These are phyloP conservation scores for Xylocampa areola DNA, from an alignment of 2,888 invertebrate genomes.

Conservation along the genomic window DNA sequence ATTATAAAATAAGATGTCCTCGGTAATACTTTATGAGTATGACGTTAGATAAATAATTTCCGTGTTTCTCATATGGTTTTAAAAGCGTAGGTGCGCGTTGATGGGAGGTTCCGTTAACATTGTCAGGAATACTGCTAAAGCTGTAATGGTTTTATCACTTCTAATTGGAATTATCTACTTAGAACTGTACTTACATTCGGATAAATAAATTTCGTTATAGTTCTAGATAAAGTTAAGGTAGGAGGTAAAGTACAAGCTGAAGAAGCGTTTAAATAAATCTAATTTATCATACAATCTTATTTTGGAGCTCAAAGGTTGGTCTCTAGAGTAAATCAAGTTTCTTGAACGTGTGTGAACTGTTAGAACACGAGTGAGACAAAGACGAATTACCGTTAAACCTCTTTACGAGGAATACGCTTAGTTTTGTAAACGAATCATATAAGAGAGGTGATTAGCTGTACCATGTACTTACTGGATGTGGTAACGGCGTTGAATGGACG, in stretches of 20 bases:
- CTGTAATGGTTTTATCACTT: constrained; percentile 30
- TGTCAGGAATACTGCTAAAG: constrained; percentile 23
- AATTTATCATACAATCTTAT: constrained; percentile 67
- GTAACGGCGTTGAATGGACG: constrained; percentile 61
- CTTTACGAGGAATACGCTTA: constrained; percentile 20
- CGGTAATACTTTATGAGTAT: constrained; percentile 33
- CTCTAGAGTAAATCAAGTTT: constrained; percentile 61
- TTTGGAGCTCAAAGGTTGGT: constrained; percentile 60
- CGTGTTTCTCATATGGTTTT: constrained; percentile 67
- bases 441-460: constrained; percentile 61
- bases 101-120: constrained; percentile 41
- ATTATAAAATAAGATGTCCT: constrained; percentile 48
- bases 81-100: constrained; percentile 63
- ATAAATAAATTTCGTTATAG: constrained; percentile 16
- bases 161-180: constrained; percentile 23
- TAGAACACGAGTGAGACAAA: constrained; percentile 34
- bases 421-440: constrained; percentile 42
- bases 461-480: constrained; percentile 54
- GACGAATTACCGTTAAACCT: constrained; percentile 22
- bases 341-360: constrained; percentile 53
- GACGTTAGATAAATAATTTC: constrained; percentile 64
- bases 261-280: constrained; percentile 56
- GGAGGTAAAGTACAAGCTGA: constrained; percentile 1
- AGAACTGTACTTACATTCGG: constrained; percentile 7
- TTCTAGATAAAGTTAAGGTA: constrained; percentile 14